Evolutionary conservation across 2,113 vertebrate genomes (phyloP).

Genomic region (Hippopotamus amphibius): DNA sequence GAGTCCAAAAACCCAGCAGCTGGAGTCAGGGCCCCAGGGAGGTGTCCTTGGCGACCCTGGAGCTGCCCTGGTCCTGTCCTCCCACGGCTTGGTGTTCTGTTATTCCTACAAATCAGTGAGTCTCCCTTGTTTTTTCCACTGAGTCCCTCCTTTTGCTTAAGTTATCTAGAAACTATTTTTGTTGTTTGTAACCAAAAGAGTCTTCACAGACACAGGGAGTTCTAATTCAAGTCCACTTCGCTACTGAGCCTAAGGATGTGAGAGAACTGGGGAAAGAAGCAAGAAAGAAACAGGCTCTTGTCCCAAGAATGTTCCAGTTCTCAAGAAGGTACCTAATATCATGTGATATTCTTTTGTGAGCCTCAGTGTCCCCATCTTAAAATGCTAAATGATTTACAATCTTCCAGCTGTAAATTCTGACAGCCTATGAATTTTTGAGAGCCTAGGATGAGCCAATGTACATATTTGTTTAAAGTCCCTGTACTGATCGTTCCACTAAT

Average conservation of each 20-base stretch:
- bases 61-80: not conserved
- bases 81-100: fast-evolving
- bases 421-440: not conserved
- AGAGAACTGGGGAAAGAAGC: not conserved
- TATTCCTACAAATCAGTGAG: not conserved
- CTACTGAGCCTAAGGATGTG: not conserved
- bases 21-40: not conserved
- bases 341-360: no score
- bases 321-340: not conserved
- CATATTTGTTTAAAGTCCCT: not conserved
- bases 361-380: not conserved
- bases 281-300: not conserved
- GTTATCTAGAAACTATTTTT: not conserved
- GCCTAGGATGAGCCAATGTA: not conserved
- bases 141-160: not conserved
- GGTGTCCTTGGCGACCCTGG: fast-evolving
- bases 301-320: not conserved
- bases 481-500: not conserved
- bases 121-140: not conserved
- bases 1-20: not conserved
- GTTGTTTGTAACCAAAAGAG: not conserved
- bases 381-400: not conserved
- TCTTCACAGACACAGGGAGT: not conserved
- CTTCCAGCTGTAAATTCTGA: not conserved
- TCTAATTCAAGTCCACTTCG: not conserved